Percentiles rank a stretch among this genome's conserved stretches.
These are phyloP conservation scores for Pentalonia nigronervosa DNA, from an alignment of 1,140 invertebrate genomes.

Conservation along the genomic window DNA sequence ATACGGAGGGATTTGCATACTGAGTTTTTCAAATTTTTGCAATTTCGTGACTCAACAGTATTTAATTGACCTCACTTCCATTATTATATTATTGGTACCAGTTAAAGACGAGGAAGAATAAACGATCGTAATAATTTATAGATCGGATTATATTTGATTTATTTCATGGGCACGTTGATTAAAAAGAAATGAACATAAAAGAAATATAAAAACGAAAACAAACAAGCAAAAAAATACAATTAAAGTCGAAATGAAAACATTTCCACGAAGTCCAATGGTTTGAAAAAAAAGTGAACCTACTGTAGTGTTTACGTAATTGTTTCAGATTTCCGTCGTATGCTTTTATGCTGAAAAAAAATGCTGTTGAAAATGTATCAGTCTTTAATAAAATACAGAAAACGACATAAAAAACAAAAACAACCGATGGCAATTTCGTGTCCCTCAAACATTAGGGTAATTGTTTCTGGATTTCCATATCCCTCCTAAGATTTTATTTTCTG, in stretches of 20 bases:
- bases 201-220: not conserved
- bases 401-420: conserved; percentile 19
- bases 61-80: not conserved
- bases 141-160: not conserved
- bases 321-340: not conserved
- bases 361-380: conserved; percentile 31
- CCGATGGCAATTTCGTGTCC: not conserved
- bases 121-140: not conserved
- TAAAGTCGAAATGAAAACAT: not conserved
- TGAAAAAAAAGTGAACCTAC: not conserved
- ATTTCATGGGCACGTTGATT: not conserved
- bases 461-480: not conserved
- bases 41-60: not conserved
- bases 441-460: not conserved
- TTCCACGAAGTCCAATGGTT: not conserved
- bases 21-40: not conserved
- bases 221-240: not conserved
- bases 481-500: not conserved
- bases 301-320: conserved; percentile 31
- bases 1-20: not conserved
- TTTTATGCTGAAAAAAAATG: conserved; percentile 2
- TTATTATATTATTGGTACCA: not conserved
- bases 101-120: not conserved
- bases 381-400: not conserved
- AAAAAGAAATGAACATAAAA: conserved; percentile 4